phyloP scores from a whole-genome alignment of 2,888 invertebrate genomes.

The Melieria omissa region DNA sequence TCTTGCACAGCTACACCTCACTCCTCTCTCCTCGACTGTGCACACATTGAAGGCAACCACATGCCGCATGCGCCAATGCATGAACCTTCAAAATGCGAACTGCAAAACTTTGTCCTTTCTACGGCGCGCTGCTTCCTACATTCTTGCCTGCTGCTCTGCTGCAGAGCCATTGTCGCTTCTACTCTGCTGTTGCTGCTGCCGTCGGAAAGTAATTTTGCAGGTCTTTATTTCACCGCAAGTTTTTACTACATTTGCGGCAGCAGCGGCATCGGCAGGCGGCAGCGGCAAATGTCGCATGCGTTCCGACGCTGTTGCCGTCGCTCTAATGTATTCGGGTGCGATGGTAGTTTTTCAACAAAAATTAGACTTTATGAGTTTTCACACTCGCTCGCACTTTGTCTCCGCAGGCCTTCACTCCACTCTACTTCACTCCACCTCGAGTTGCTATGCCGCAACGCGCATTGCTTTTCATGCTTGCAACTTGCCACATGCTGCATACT shows the following conservation, averaged over 20 bases:
- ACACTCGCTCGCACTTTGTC: background rate
- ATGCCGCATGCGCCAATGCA: conserved; percentile 13
- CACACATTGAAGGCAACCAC: conserved; percentile 29
- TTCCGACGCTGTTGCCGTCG: background rate
- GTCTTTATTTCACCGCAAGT: conserved; percentile 58
- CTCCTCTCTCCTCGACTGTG: too few relatives aligned
- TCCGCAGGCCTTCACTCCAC: too few relatives aligned
- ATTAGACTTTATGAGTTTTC: conserved; percentile 27
- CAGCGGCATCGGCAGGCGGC: background rate
- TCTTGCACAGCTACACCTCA: too few relatives aligned
- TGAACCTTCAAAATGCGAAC: background rate
- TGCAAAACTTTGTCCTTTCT: conserved; percentile 54
- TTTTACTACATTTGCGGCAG: conserved; percentile 54
- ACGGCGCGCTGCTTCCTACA: background rate
- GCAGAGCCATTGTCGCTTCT: too few relatives aligned
- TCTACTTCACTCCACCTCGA: too few relatives aligned
- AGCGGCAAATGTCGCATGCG: background rate
- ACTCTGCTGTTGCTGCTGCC: conserved; percentile 28
- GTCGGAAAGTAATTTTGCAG: conserved; percentile 51
- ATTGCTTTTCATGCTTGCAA: too few relatives aligned
- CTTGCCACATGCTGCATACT: too few relatives aligned
- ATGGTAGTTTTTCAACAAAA: conserved; percentile 22
- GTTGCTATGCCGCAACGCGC: too few relatives aligned
- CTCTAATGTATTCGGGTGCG: background rate
- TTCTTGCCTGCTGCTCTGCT: too few relatives aligned